Base-by-base conservation (phyloP, 2,888 invertebrate species). In the Trichogramma dendrolimi region DNA sequence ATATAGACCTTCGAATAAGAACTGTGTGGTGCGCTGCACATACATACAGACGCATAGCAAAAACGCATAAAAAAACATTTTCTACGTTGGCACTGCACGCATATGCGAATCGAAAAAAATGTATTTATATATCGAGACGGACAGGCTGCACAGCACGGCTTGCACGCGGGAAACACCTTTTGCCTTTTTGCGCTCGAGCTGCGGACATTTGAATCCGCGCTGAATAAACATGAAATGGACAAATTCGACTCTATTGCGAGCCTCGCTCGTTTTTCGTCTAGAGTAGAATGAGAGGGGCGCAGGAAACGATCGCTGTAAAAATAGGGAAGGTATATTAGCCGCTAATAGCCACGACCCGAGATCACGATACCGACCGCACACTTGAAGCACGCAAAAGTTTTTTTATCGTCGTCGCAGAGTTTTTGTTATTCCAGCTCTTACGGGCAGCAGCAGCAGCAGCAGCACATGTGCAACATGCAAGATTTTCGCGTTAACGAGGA, bases 281-380 rank as follows among this genome's bases (percentile, higher is more conserved):
- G 27, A 27, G 27, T 27, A 44, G 48, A 48, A 53, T 50, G 40
- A n/a, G 39, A 42, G n/a, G 6, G 38, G 14, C 14, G 54, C 60
- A 58, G 61, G 61, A 64, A 61, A 54, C 51, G 64, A 61, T 40
- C 49, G 52, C 40, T 27, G 52, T 5, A 41, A 8, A 47, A n/a
- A 55, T n/a, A 39, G 11, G 5, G 27, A 27, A 27, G 70, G 27
- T 27, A 27, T 27, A 27, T 27, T 27, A 27, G 27, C 27, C 27
- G 27, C 27, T 27, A 27, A 27, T 27, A 27, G 3, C 27, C 27
- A 27, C 27, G 27, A 2, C 27, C 27, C 27, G 69, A 67, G 67
- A 69, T 66, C 67, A 59, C 68, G 71, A 67, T 75, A 75, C 75
- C 73, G 71, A 73, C 70, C 70, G 27, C 27, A 2, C 27, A 27